A percentile compares a stretch with the other conserved stretches of the same genome.
Evolutionary conservation across 2,888 invertebrate genomes (phyloP).

Genomic region (Acutogordius australiensis): DNA sequence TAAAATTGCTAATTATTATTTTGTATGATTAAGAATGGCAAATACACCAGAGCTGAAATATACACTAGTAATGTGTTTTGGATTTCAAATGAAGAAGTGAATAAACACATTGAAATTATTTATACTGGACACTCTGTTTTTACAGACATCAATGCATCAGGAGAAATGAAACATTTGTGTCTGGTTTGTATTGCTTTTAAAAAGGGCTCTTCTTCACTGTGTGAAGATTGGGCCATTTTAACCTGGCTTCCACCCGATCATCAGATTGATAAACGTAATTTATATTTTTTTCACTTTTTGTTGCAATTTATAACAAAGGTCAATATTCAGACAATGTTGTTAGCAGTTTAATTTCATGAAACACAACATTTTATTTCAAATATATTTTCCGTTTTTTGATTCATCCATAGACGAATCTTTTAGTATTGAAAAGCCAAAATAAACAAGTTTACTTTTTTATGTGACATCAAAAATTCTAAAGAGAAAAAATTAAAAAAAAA

Average conservation of each 20-base stretch:
- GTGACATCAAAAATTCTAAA: too few species aligned
- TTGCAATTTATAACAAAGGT: too few species aligned
- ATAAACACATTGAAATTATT: background rate
- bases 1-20: background rate
- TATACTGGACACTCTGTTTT: background rate
- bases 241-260: background rate
- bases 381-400: too few species aligned
- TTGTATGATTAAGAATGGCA: background rate
- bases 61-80: background rate
- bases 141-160: background rate
- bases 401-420: too few species aligned
- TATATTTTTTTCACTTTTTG: too few species aligned
- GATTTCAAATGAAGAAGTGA: background rate
- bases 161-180: background rate
- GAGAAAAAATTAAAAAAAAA: too few species aligned
- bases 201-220: background rate
- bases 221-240: conserved; percentile 6
- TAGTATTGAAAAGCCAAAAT: too few species aligned
- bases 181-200: background rate
- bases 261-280: too few species aligned
- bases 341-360: too few species aligned
- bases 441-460: too few species aligned
- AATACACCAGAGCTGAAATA: background rate
- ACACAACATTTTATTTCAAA: too few species aligned
- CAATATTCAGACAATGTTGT: too few species aligned